phyloP scores from a whole-genome alignment of 1,140 invertebrate genomes.

The Marisa cornuarietis region DNA sequence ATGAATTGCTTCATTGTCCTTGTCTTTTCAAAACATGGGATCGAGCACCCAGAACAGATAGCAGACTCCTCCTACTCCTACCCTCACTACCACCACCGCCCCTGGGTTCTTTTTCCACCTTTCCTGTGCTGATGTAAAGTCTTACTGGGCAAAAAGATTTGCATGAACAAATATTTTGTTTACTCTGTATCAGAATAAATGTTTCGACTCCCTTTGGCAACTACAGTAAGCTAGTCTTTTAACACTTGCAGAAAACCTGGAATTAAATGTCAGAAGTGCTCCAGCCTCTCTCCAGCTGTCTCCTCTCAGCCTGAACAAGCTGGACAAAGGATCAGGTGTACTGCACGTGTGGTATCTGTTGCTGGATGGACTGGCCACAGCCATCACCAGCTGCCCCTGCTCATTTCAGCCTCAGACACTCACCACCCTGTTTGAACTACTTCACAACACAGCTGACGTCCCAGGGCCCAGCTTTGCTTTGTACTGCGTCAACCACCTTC shows the following conservation, averaged over 20 bases:
- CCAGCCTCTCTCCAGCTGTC: neutral
- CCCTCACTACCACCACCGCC: too few species aligned
- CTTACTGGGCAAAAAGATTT: too few species aligned
- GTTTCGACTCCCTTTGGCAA: too few species aligned
- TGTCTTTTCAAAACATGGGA: too few species aligned
- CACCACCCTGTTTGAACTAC: conserved; percentile 85
- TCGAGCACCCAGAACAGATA: too few species aligned
- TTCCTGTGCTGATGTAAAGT: too few species aligned
- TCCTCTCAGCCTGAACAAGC: conserved; percentile 52
- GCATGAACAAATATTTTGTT: too few species aligned
- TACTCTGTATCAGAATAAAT: too few species aligned
- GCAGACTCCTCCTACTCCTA: too few species aligned
- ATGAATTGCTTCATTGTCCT: too few species aligned
- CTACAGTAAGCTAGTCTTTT: too few species aligned
- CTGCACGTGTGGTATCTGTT: conserved; percentile 90
- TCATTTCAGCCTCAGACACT: conserved; percentile 86
- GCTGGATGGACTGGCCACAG: conserved; percentile 87
- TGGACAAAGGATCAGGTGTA: conserved; percentile 86
- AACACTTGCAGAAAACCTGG: neutral
- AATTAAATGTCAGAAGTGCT: neutral
- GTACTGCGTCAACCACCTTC: conserved; percentile 88
- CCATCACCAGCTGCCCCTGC: conserved; percentile 79
- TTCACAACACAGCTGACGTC: conserved; percentile 78
- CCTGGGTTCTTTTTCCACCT: too few species aligned
- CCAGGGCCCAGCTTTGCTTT: conserved; percentile 84